Base-by-base conservation (phyloP, 2,888 invertebrate genomes). In the Caenorhabditis wallacei region DNA sequence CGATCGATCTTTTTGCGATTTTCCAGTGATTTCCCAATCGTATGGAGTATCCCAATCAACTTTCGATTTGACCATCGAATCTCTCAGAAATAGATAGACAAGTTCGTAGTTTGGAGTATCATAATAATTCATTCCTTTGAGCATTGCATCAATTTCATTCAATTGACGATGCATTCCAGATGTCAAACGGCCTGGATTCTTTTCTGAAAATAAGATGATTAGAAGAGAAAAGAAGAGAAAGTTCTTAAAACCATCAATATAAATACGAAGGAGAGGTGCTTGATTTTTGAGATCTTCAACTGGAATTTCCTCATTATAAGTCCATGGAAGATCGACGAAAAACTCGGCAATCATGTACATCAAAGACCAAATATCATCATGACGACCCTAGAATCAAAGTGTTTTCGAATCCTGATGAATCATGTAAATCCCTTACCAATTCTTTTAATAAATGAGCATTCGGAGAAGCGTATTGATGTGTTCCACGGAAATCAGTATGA, bases 391-490 rank as follows among this genome's bases (percentile, higher is more conserved):
- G 18, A 63, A 72, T 10, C 1, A 16, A n/a, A 16, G n/a, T n/a
- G n/a, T n/a, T n/a, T 24, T 18, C 2, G 1, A 24, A 1, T n/a
- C n/a, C n/a, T n/a, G n/a, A n/a, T n/a, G n/a, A n/a, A 5, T 22
- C 16, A 11, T 61, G n/a, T 24, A 18, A 46, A 13, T 20, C 16
- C 16, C 69, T 30, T 30, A 69, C 69, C 46, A 79, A 35, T 16
- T 81, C 81, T 10, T 48, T 57, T 1, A 40, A 43, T 24, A 24
- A 35, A 30, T 81, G 81, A 20, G 81, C 75, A 66, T 81, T 81
- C 18, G 75, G 75, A n/a, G 81, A 81, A n/a, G 81, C 81, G 26
- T 81, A 81, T 48, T 57, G 61, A 53, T 76, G 59, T 1, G 81
- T 81, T 61, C 81, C 81, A 16, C 81, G 70, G 35, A 81, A 81